A percentile compares a stretch with the other conserved stretches of the same genome.
Evolutionary conservation across 2,797 vertebrate species (phyloP).

Genomic region (Bradypodion pumilum): DNA sequence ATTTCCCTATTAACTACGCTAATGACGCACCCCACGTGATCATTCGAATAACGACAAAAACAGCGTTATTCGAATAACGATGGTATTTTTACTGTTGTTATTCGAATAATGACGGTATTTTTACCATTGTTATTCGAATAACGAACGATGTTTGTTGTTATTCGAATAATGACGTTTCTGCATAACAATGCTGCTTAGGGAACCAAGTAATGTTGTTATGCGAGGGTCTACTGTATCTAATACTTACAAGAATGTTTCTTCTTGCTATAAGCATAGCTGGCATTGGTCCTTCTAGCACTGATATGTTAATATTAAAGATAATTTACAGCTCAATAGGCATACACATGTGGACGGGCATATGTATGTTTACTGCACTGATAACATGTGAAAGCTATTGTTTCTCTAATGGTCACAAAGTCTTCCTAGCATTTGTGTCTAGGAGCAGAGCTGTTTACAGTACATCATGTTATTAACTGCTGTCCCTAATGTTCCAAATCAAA

Average conservation of each 20-base stretch:
- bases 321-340: neutral
- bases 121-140: no score
- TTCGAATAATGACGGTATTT: no score
- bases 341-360: neutral
- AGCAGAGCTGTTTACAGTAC: constrained; percentile 13
- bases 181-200: no score
- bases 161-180: no score
- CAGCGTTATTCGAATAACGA: no score
- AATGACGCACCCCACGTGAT: no score
- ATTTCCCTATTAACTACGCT: no score
- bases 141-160: no score
- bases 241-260: neutral
- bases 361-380: neutral
- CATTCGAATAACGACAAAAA: no score
- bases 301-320: neutral
- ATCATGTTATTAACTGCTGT: neutral
- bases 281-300: neutral
- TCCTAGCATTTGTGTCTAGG: neutral
- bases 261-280: neutral
- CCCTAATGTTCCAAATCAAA: neutral
- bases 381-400: neutral
- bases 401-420: neutral
- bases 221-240: no score
- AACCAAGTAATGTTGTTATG: no score
- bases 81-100: no score